A percentile compares a stretch with the other conserved stretches of the same genome.
phyloP scores from a whole-genome alignment of 2,797 vertebrate species.

The Myotis daubentonii region DNA sequence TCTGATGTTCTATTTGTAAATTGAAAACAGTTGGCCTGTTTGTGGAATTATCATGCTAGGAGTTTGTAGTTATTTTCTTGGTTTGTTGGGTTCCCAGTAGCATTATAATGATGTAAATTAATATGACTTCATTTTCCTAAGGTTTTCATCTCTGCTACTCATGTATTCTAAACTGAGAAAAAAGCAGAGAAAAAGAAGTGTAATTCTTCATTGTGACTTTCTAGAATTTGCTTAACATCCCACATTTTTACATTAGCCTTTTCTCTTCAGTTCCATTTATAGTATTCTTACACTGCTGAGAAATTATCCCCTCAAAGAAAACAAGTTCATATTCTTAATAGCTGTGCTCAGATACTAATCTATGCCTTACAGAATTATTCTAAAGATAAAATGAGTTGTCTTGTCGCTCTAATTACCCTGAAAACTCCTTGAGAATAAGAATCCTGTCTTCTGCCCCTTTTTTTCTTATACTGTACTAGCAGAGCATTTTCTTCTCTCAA shows the following conservation, averaged over 20 bases:
- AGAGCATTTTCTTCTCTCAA: constrained; percentile 30
- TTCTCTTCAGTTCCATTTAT: constrained; percentile 64
- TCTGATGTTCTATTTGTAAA: constrained; percentile 15
- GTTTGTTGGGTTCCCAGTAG: constrained; percentile 13
- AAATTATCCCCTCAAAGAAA: constrained; percentile 75
- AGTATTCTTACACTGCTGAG: constrained; percentile 75
- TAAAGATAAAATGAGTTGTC: constrained; percentile 74
- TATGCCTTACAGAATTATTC: constrained; percentile 72
- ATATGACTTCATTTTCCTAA: constrained; percentile 68
- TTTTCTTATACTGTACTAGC: neutral
- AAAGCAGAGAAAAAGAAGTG: constrained; percentile 62
- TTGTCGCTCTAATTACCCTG: constrained; percentile 64
- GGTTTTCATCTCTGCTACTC: constrained; percentile 54
- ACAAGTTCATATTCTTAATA: constrained; percentile 77
- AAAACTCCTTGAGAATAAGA: constrained; percentile 64
- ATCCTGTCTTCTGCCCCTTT: neutral
- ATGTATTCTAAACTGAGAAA: constrained; percentile 45
- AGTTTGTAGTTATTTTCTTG: constrained; percentile 55
- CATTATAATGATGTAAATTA: constrained; percentile 64
- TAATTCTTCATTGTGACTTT: constrained; percentile 71
- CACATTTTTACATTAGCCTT: constrained; percentile 60
- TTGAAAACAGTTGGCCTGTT: constrained; percentile 28
- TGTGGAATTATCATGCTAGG: constrained; percentile 38
- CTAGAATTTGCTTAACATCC: constrained; percentile 67
- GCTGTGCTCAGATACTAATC: constrained; percentile 67